Percentiles rank a stretch among this genome's conserved stretches.
These are phyloP conservation scores for Chrysocyon brachyurus DNA, from an alignment of 2,797 vertebrate genomes.

Conservation along the genomic window DNA sequence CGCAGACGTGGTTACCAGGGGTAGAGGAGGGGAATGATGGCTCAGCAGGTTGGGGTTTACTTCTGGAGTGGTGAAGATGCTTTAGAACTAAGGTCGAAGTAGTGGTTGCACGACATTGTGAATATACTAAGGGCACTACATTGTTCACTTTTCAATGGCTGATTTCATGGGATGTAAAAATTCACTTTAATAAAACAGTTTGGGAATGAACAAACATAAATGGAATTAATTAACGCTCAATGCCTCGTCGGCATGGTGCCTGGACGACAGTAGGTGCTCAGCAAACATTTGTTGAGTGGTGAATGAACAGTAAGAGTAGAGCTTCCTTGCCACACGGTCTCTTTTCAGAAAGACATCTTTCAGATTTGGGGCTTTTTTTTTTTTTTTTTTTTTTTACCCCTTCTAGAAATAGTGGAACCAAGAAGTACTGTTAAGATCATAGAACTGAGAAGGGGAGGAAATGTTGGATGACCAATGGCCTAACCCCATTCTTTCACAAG, in stretches of 20 bases:
- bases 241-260: not conserved
- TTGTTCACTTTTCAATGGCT: not conserved
- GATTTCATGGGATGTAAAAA: not conserved
- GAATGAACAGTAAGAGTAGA: not conserved
- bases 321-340: not conserved
- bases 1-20: not conserved
- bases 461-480: not conserved
- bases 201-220: conserved; percentile 1
- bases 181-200: conserved; percentile 10
- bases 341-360: conserved; percentile 52
- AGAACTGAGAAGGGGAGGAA: conserved; percentile 18
- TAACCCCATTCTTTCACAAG: conserved; percentile 31
- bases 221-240: not conserved
- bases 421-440: conserved; percentile 36
- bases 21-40: not conserved
- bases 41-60: not conserved
- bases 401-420: conserved; percentile 23
- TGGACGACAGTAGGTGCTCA: not conserved
- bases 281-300: not conserved
- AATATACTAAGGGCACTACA: not conserved
- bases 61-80: not conserved
- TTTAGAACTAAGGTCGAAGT: not conserved
- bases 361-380: not conserved
- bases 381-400: not conserved
- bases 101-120: not conserved